Base-by-base conservation (phyloP, 2,888 invertebrate species). In the Pachydiplax longipennis region DNA sequence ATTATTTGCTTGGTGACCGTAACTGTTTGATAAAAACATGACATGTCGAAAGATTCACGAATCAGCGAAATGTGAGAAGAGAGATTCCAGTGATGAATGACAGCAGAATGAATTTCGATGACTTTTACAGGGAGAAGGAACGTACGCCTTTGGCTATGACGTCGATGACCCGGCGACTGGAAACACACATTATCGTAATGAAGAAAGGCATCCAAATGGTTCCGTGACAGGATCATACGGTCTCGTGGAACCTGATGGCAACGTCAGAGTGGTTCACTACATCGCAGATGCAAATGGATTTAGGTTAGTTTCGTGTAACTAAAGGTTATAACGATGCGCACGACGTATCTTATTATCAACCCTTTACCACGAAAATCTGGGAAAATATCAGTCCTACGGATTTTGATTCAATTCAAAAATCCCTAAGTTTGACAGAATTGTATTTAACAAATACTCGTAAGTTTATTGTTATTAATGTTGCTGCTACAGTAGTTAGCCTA, bases 171-270 rank as follows among this genome's bases (percentile, higher is more conserved):
- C 95, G 0, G 93, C 93, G 12, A 95, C 95, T 4, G 95, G 96
- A 18, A 97, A 97, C 92, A 94, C 95, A 10, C 97, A 97, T 93
- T 97, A 96, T 93, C 94, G 97, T 5, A 95, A 95, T 90, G 97
- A 97, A 93, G 96, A 96, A 92, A 95, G 96, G 58, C 95, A 95
- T 91, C 93, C 95, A 0, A 97, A 97, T 93, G 97, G 97, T 35
- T 96, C 97, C 4, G 96, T 97, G 0, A 94, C 95, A 0, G 97
- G 97, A 5, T 96, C 96, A 92, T 97, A 97, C 93, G 97, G 97
- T 0, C 96, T 96, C 92, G 93, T 96, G 3, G 95, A 96, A 91
- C 95, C 96, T 0, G 95, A 95, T 92, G 97, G 97, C 0, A 94
- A 93, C 87, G 94, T 96, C 0, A 95, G 95, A 91, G 94, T 95